Evolutionary conservation across 2,888 invertebrate species (phyloP), one percentile per base, ranked within the genome.

Genomic region (Tinea trinotella): DNA sequence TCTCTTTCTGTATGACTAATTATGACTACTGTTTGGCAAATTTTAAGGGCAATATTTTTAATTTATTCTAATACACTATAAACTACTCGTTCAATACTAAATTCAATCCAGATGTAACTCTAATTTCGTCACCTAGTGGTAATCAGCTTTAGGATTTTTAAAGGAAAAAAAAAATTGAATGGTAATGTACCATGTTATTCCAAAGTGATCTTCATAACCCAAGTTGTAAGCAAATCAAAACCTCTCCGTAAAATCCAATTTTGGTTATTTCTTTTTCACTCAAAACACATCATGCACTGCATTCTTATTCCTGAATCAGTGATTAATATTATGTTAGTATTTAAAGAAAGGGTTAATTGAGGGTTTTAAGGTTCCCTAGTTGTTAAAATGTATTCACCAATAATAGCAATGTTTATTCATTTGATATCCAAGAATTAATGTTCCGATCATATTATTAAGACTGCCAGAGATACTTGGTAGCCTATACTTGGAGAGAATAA

Each of bases 121-220:
- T n/a, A n/a, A n/a, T n/a, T n/a, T n/a, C n/a, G n/a, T n/a, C n/a
- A n/a, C n/a, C n/a, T n/a, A n/a, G n/a, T n/a, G n/a, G n/a, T n/a
- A n/a, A n/a, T n/a, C n/a, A n/a, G n/a, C n/a, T n/a, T n/a, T n/a
- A n/a, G n/a, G n/a, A n/a, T n/a, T n/a, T n/a, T n/a, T n/a, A n/a
- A n/a, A n/a, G n/a, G n/a, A n/a, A n/a, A n/a, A n/a, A n/a, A n/a
- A n/a, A n/a, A n/a, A n/a, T n/a, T n/a, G n/a, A 46, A 46, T 46
- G 46, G 46, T 64, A 65, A 64, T 71, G 72, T 85, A 85, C 84
- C 84, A 84, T 83, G 76, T 79, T 81, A 82, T 83, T 76, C 81
- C 84, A 80, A 78, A 73, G 75, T 66, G 68, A 70, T 75, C 76
- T 75, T 71, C 77, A 60, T 68, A 67, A 63, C 63, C 15, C 15